Percentiles rank a stretch among this genome's conserved stretches.
Evolutionary conservation across 2,888 invertebrate genomes (phyloP).

Genomic region (Fragum whitleyi): DNA sequence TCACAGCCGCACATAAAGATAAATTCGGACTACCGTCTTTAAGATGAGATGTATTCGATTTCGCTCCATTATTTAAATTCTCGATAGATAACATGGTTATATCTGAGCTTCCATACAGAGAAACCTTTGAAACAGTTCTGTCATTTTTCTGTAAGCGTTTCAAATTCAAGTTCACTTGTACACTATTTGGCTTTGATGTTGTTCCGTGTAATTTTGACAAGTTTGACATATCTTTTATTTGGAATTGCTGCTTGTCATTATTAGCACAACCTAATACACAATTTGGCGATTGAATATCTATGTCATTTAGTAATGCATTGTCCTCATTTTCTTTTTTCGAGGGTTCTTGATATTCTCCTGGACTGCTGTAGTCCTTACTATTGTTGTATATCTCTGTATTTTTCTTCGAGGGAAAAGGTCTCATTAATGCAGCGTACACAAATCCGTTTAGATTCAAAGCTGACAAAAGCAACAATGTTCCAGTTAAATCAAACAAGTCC

Average conservation of each 20-base stretch:
- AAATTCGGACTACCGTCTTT: neutral
- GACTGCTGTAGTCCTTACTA: neutral
- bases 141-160: neutral
- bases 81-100: slow-evolving; percentile 32
- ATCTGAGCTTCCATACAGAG: slow-evolving; percentile 36
- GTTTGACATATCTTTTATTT: neutral
- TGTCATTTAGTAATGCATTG: neutral
- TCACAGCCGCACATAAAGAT: neutral
- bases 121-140: neutral
- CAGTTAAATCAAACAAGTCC: slow-evolving; percentile 57
- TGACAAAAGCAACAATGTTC: slow-evolving; percentile 52
- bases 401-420: slow-evolving; percentile 21
- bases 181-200: neutral
- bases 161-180: neutral
- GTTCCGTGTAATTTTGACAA: neutral
- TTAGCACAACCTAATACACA: neutral
- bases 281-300: no score
- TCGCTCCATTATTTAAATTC: neutral
- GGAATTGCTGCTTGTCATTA: neutral
- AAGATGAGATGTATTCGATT: neutral
- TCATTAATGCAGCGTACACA: slow-evolving; percentile 56
- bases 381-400: neutral
- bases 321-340: neutral
- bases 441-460: slow-evolving; percentile 51
- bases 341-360: no score